Evolutionary conservation across 2,113 vertebrate genomes (phyloP).

Genomic region (Lophura nycthemera): DNA sequence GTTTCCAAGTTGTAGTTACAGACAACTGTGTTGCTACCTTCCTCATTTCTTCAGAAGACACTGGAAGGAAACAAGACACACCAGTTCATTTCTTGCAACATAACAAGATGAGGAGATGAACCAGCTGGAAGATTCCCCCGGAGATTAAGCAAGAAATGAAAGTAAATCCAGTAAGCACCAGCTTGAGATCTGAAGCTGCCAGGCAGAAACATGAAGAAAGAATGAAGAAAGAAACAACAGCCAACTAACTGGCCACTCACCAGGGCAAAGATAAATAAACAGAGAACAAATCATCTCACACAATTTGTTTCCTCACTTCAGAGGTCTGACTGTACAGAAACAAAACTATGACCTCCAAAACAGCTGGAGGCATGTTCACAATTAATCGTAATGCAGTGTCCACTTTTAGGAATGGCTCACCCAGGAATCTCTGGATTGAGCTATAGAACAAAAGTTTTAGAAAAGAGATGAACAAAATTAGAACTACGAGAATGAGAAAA

Average conservation of each 20-base stretch:
- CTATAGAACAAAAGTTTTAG: not conserved
- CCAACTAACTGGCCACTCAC: not conserved
- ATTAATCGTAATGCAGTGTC: not conserved
- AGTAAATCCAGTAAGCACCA: not conserved
- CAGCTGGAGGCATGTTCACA: not conserved
- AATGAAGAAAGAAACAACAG: not conserved
- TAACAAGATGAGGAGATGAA: not conserved
- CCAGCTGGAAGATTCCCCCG: slow-evolving; percentile 3
- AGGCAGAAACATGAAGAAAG: not conserved
- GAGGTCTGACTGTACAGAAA: not conserved
- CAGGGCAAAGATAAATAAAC: not conserved
- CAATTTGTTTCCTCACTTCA: not conserved
- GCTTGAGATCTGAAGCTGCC: not conserved
- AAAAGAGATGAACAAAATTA: not conserved
- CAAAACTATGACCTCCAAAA: not conserved
- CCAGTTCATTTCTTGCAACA: not conserved
- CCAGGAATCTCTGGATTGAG: not conserved
- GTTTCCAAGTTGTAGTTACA: not conserved
- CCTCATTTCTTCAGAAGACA: not conserved
- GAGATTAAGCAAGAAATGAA: slow-evolving; percentile 29
- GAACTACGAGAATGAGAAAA: not conserved
- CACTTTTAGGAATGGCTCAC: not conserved
- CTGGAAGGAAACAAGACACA: not conserved
- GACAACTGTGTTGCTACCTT: not conserved
- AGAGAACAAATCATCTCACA: not conserved